These are phyloP conservation scores for Heliconius hermathena DNA, from an alignment of 1,140 invertebrate species.

Conservation along the genomic window DNA sequence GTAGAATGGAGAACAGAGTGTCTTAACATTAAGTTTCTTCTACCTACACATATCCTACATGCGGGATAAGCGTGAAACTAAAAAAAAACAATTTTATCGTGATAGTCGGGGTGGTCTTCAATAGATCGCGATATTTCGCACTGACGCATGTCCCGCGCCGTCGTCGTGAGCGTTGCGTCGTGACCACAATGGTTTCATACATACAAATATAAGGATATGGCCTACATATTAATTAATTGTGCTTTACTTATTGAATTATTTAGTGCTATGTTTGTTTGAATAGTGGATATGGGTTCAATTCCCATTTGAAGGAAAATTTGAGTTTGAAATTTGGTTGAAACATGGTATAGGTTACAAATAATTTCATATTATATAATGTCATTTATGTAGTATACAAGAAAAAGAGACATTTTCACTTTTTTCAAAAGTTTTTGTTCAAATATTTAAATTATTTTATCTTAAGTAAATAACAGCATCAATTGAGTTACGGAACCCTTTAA, in stretches of 20 bases:
- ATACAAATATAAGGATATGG: slow-evolving; percentile 1
- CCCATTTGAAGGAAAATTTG: background rate
- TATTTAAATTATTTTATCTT: too few relatives aligned
- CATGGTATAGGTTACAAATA: too few relatives aligned
- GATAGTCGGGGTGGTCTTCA: slow-evolving; percentile 19
- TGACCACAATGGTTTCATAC: slow-evolving; percentile 4
- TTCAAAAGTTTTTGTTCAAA: too few relatives aligned
- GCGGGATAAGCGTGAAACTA: background rate
- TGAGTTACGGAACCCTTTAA: too few relatives aligned
- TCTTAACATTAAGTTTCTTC: too few relatives aligned
- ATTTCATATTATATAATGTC: too few relatives aligned
- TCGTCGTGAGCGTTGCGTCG: slow-evolving; percentile 11
- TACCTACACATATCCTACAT: too few relatives aligned
- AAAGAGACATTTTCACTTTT: too few relatives aligned
- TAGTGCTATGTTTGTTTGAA: background rate
- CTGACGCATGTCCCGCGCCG: slow-evolving; percentile 7
- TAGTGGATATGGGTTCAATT: background rate
- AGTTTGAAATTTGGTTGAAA: too few relatives aligned
- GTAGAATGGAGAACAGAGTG: too few relatives aligned
- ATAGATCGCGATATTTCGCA: slow-evolving; percentile 15
- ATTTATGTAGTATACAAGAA: too few relatives aligned
- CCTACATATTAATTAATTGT: slow-evolving; percentile 13
- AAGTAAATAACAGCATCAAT: too few relatives aligned
- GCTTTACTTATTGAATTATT: slow-evolving; percentile 1
- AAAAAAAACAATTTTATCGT: background rate